phyloP scores from a whole-genome alignment of 1,140 invertebrate genomes.

The Paralvinella palmiformis region DNA sequence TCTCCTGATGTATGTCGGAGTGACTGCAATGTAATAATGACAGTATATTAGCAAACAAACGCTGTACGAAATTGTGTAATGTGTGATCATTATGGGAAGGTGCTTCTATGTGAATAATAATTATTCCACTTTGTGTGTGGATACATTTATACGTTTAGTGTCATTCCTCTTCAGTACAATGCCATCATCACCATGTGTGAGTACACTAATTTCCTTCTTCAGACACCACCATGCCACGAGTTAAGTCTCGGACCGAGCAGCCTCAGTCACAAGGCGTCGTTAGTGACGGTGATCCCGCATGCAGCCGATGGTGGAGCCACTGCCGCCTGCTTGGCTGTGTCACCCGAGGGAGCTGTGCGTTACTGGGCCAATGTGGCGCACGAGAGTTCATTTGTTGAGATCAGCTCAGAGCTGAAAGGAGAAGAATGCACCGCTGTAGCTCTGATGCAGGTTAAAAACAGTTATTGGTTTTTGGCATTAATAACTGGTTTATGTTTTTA shows the following conservation, averaged over 20 bases:
- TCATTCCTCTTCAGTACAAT: background rate
- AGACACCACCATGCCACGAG: conserved; percentile 64
- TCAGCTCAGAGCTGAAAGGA: conserved; percentile 71
- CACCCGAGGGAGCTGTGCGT: conserved; percentile 82
- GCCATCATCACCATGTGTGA: conserved; percentile 4
- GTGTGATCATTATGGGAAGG: too few relatives aligned
- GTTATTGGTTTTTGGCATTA: too few relatives aligned
- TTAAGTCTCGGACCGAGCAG: conserved; percentile 84
- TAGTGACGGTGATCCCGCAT: conserved; percentile 70
- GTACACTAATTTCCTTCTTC: conserved; percentile 18
- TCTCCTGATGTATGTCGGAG: too few relatives aligned
- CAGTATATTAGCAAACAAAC: too few relatives aligned
- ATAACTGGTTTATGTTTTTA: too few relatives aligned
- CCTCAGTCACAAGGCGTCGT: conserved; percentile 80
- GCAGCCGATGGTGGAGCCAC: conserved; percentile 66
- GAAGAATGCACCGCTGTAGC: conserved; percentile 73
- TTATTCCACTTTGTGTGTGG: too few relatives aligned
- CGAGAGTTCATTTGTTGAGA: conserved; percentile 77
- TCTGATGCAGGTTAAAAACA: too few relatives aligned
- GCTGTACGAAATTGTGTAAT: too few relatives aligned
- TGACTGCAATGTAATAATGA: too few relatives aligned
- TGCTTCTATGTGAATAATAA: too few relatives aligned
- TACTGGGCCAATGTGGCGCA: conserved; percentile 88
- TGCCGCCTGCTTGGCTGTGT: conserved; percentile 74
- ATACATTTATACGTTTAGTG: background rate